Conservation (phyloP, 1,140 invertebrate genomes). For the Chironomus striatipennis region DNA sequence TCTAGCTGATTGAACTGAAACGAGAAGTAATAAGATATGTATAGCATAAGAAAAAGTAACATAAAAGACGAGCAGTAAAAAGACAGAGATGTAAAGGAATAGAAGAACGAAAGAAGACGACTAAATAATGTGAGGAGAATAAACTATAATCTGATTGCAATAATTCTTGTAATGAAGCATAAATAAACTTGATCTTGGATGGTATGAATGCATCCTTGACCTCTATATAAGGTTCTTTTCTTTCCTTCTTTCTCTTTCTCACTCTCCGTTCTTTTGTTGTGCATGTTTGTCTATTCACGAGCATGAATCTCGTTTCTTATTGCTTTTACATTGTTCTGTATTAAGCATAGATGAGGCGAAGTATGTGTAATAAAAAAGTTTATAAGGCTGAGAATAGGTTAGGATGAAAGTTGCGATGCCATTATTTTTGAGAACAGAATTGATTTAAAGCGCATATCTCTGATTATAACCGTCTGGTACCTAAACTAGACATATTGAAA, state of each 20-base stretch:
- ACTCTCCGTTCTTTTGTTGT: background rate
- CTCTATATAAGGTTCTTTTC: background rate
- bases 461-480: no score
- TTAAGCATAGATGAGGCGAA: background rate
- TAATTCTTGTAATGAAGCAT: constrained; percentile 10
- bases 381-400: no score
- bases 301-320: background rate
- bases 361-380: no score
- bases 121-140: constrained; percentile 1
- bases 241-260: background rate
- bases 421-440: no score
- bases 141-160: constrained; percentile 6
- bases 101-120: background rate
- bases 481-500: no score
- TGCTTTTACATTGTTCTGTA: background rate
- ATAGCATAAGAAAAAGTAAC: no score
- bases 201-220: constrained; percentile 6
- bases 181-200: background rate
- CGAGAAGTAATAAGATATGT: constrained; percentile 30
- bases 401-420: no score
- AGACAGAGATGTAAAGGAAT: no score
- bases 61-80: background rate
- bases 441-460: no score
- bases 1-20: constrained; percentile 60
- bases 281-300: background rate